phyloP scores from a whole-genome alignment of 2,797 vertebrate species.

The Pangasius larnaudii region DNA sequence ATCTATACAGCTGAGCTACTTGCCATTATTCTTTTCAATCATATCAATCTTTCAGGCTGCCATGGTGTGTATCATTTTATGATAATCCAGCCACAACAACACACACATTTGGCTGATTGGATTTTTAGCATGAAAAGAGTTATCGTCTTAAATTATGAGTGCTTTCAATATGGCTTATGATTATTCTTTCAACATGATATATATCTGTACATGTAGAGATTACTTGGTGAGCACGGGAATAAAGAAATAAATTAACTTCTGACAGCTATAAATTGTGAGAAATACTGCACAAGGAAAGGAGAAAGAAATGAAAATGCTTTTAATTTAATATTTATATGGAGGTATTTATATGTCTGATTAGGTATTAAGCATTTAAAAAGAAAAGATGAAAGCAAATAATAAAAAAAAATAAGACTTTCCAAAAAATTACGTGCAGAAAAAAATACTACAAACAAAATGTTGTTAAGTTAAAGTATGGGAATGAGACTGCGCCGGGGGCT shows the following conservation, averaged over 20 bases:
- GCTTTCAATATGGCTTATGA: slow-evolving; percentile 40
- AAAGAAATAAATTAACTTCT: slow-evolving; percentile 36
- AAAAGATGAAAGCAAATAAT: neutral
- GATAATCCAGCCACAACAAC: slow-evolving; percentile 48
- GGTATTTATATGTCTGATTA: neutral
- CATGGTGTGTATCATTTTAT: slow-evolving; percentile 40
- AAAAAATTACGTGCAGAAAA: neutral
- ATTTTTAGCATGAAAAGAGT: slow-evolving; percentile 44
- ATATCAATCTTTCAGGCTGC: slow-evolving; percentile 43
- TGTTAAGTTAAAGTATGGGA: neutral
- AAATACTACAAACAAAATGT: neutral
- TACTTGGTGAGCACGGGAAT: slow-evolving; percentile 19
- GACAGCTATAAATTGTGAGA: slow-evolving; percentile 34
- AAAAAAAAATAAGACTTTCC: neutral
- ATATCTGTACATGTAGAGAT: slow-evolving; percentile 44
- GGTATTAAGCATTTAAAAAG: neutral
- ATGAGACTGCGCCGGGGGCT: neutral
- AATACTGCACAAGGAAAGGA: neutral
- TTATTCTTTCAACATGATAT: slow-evolving; percentile 42
- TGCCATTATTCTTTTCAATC: slow-evolving; percentile 29
- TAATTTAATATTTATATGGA: neutral
- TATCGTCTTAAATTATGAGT: slow-evolving; percentile 47
- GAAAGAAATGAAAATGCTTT: neutral
- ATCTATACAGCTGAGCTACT: slow-evolving; percentile 38
- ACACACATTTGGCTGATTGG: slow-evolving; percentile 44